Base-by-base conservation (phyloP, 2,797 vertebrate genomes). In the Botia almorhae region DNA sequence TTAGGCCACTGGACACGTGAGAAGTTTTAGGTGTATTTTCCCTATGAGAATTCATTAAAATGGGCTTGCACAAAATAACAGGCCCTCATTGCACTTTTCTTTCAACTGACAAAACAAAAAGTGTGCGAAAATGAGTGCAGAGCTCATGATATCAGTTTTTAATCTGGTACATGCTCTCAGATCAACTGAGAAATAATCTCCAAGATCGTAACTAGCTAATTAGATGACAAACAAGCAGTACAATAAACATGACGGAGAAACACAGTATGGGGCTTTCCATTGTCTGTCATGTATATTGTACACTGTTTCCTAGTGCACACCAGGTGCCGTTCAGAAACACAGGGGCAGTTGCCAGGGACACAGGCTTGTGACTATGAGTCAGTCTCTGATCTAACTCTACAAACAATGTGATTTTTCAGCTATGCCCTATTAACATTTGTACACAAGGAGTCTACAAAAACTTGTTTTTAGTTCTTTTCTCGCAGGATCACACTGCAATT, bases 261-360 rank as follows among this genome's bases (percentile, higher is more conserved):
- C 16, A 77, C 65, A 50, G 1, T 50, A 60, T 5, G 8, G 53
- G 1, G 11, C 16, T 64, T 79, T 72, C 14, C 12, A 4, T 55
- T 78, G 8, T 13, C 68, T 53, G 12, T 78, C 68, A 70, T 13
- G 46, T 6, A 16, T 51, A 71, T 63, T 39, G 69, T 21, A 46
- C n/a, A 74, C 10, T n/a, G 82, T 87, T 78, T 82, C 71, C 79
- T 60, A 65, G 70, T 7, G 83, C 86, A 86, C 85, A 76, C 83
- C 81, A 82, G 85, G 83, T 85, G 80, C 82, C 6, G 19, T 29
- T 43, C 65, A 77, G 82, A 74, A 64, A 81, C 71, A 67, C 63
- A 23, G 26, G 56, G 36, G 51, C 79, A 13, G 60, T 69, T 68
- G 78, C 65, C 78, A 80, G 72, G 69, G 33, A 19, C 75, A 7